These are phyloP conservation scores for Linyphia triangularis DNA, from an alignment of 2,888 invertebrate genomes.

Conservation along the genomic window DNA sequence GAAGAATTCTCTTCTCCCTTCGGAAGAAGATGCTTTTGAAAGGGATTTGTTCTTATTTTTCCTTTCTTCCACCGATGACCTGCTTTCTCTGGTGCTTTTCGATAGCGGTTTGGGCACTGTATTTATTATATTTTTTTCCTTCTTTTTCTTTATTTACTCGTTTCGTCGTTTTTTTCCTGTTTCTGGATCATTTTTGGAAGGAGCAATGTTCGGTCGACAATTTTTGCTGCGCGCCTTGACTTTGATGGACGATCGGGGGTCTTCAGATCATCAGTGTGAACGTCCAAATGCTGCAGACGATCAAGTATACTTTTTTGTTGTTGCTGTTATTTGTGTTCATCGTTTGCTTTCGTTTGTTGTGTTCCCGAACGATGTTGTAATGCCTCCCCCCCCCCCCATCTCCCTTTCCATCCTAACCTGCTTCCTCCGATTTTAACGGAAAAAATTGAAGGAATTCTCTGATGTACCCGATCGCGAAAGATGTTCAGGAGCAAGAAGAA, in stretches of 20 bases:
- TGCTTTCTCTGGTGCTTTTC: conserved; percentile 54
- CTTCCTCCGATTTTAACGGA: conserved; percentile 1
- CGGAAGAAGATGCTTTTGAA: conserved; percentile 16
- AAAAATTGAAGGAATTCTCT: conserved; percentile 1
- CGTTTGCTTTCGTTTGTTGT: conserved; percentile 52
- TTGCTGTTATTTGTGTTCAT: conserved; percentile 19
- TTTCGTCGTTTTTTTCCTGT: conserved; percentile 44
- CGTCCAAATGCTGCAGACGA: conserved; percentile 62
- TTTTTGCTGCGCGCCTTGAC: conserved; percentile 61
- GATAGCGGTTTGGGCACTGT: conserved; percentile 36
- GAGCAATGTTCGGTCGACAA: conserved; percentile 56
- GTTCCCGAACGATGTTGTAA: conserved; percentile 61
- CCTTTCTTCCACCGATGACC: conserved; percentile 38
- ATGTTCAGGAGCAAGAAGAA: conserved; percentile 34
- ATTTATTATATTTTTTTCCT: conserved; percentile 42
- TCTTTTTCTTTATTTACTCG: conserved; percentile 53
- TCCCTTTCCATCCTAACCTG: not conserved
- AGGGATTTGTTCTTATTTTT: conserved; percentile 20
- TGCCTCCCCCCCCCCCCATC: not conserved
- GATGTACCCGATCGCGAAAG: conserved; percentile 39
- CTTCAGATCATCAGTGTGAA: conserved; percentile 60
- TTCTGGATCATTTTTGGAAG: conserved; percentile 52
- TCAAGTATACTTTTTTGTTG: conserved; percentile 40
- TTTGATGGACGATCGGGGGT: conserved; percentile 67
- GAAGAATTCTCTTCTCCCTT: conserved; percentile 5